These are phyloP conservation scores for Megatriorchis doriae DNA, from an alignment of 2,113 vertebrate species.

Conservation along the genomic window DNA sequence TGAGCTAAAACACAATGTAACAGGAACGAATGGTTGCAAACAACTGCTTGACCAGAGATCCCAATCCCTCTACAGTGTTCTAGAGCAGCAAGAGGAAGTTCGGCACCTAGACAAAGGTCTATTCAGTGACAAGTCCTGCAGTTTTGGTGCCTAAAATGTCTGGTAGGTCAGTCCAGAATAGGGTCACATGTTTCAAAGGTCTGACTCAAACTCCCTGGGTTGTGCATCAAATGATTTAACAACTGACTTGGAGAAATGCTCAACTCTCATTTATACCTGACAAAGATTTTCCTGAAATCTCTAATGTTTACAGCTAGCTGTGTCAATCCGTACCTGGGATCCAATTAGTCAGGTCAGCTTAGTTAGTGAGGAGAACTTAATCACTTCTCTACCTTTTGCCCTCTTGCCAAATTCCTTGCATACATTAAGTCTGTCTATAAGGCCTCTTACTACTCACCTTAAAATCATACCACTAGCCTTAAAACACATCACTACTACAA, in stretches of 20 bases:
- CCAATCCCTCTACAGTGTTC: not conserved
- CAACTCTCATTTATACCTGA: not conserved
- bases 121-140: not conserved
- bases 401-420: not conserved
- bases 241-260: not conserved
- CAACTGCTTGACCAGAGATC: not conserved
- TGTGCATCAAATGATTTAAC: not conserved
- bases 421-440: not conserved
- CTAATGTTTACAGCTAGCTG: not conserved
- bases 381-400: not conserved
- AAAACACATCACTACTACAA: not conserved
- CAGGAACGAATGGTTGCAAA: not conserved
- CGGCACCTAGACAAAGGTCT: not conserved
- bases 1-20: not conserved
- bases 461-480: not conserved
- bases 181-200: not conserved
- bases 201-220: not conserved
- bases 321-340: not conserved
- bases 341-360: not conserved
- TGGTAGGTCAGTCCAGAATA: not conserved
- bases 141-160: not conserved
- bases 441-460: not conserved
- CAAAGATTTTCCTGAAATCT: not conserved
- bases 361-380: not conserved
- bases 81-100: not conserved